Percentiles rank a stretch among this genome's conserved stretches.
These are phyloP conservation scores for Laspeyria flexula DNA, from an alignment of 2,888 invertebrate species.

Conservation along the genomic window DNA sequence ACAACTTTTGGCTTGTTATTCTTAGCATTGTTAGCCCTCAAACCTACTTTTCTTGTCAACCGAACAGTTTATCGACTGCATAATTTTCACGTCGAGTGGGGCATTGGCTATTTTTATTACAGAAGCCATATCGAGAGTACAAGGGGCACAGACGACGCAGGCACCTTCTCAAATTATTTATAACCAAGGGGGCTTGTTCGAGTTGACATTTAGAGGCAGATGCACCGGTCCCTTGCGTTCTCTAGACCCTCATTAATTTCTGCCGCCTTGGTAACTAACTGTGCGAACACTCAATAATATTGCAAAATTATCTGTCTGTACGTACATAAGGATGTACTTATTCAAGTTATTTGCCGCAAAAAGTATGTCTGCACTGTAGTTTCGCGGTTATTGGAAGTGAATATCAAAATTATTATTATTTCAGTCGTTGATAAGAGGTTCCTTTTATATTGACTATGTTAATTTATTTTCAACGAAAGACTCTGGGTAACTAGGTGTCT, in stretches of 20 bases:
- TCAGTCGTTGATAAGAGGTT: background rate
- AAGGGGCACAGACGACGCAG: slow-evolving; percentile 60
- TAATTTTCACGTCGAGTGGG: slow-evolving; percentile 59
- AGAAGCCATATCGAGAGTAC: slow-evolving; percentile 73
- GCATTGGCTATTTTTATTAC: slow-evolving; percentile 71
- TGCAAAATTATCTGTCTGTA: slow-evolving; percentile 41
- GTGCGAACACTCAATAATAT: slow-evolving; percentile 44
- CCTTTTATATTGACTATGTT: background rate
- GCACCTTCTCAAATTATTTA: slow-evolving; percentile 78
- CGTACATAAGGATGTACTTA: slow-evolving; percentile 1
- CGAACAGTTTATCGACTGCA: slow-evolving; percentile 50
- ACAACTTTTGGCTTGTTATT: too few species aligned
- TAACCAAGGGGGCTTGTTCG: slow-evolving; percentile 67
- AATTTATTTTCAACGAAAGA: background rate
- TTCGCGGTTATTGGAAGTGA: background rate
- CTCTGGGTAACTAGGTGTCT: background rate
- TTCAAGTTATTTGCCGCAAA: slow-evolving; percentile 12
- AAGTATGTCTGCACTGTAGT: background rate
- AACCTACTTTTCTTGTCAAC: slow-evolving; percentile 43
- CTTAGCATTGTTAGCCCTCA: slow-evolving; percentile 5
- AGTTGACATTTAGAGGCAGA: slow-evolving; percentile 81
- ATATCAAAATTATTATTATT: background rate
- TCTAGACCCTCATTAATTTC: slow-evolving; percentile 71
- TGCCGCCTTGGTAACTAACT: slow-evolving; percentile 64
- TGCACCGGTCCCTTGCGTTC: slow-evolving; percentile 57